Conservation (phyloP, 2,888 invertebrate species). For the Teinopalpus imperialis region DNA sequence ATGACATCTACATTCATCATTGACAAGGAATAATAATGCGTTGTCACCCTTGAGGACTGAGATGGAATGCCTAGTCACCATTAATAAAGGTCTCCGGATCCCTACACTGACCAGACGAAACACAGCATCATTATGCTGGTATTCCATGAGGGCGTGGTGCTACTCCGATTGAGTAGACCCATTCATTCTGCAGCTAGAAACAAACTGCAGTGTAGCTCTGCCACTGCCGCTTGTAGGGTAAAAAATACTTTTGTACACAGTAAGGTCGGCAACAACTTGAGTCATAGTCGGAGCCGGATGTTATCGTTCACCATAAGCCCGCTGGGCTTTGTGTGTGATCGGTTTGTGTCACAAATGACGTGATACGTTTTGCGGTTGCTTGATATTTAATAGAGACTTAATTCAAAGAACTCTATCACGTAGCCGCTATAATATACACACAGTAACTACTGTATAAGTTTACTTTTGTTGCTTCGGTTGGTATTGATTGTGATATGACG, state of each 20-base stretch:
- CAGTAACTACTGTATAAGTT: background rate
- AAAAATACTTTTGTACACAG: background rate
- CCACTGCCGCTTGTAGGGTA: too few species aligned
- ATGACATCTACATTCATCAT: too few species aligned
- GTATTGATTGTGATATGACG: background rate
- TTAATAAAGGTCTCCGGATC: too few species aligned
- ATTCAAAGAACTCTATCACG: conserved; percentile 8
- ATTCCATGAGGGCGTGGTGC: too few species aligned
- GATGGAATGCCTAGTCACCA: too few species aligned
- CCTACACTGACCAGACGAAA: too few species aligned
- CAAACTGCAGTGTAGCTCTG: too few species aligned
- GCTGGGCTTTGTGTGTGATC: background rate
- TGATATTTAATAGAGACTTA: conserved; percentile 7
- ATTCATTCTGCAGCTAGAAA: too few species aligned
- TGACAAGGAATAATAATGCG: too few species aligned
- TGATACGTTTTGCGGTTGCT: conserved; percentile 15
- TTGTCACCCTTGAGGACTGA: too few species aligned
- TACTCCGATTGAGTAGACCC: too few species aligned
- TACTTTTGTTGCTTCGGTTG: conserved; percentile 1
- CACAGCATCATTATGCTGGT: too few species aligned
- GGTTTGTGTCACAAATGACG: conserved; percentile 12
- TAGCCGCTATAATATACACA: background rate
- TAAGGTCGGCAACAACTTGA: conserved; percentile 4
- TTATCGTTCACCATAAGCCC: conserved; percentile 15
- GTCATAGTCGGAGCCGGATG: conserved; percentile 22